Percentiles rank a stretch among this genome's conserved stretches.
Evolutionary conservation across 2,888 invertebrate species (phyloP).

Genomic region (Polydrusus tereticollis): DNA sequence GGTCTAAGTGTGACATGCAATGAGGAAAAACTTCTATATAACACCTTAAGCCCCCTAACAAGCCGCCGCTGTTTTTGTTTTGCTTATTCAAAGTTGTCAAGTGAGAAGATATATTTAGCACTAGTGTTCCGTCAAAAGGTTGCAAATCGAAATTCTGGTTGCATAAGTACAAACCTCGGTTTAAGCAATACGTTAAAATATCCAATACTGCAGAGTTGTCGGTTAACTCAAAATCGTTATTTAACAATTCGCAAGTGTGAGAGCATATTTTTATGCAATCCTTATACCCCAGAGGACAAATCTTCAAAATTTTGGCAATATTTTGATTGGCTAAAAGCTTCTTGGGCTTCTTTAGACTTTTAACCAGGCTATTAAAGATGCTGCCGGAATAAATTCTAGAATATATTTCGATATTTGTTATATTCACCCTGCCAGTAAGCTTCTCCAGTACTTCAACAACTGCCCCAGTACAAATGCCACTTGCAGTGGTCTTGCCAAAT

Average conservation of each 20-base stretch:
- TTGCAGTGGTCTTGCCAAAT: conserved; percentile 52
- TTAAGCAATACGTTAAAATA: conserved; percentile 53
- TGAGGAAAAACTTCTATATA: conserved; percentile 76
- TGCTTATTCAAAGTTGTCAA: conserved; percentile 50
- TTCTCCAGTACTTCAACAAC: conserved; percentile 52
- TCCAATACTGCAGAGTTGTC: conserved; percentile 37
- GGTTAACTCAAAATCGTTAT: conserved; percentile 8
- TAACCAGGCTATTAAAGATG: conserved; percentile 65
- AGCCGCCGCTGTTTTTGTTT: conserved; percentile 63
- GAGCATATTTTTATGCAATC: conserved; percentile 65
- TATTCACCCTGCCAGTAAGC: conserved; percentile 31
- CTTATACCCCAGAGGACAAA: conserved; percentile 61
- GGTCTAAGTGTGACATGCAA: conserved; percentile 68
- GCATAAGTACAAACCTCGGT: conserved; percentile 49
- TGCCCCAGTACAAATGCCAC: conserved; percentile 60
- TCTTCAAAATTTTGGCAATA: conserved; percentile 66
- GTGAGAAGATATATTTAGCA: conserved; percentile 51
- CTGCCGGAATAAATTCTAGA: conserved; percentile 71
- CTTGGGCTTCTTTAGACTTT: conserved; percentile 67
- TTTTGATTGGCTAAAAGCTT: conserved; percentile 57
- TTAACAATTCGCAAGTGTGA: background rate
- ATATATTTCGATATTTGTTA: conserved; percentile 53
- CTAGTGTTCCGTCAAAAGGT: conserved; percentile 51
- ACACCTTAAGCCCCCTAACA: conserved; percentile 71
- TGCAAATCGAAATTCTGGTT: conserved; percentile 42